Percentiles rank a stretch among this genome's conserved stretches.
phyloP scores from a whole-genome alignment of 2,113 vertebrate genomes.

The Rhynchomys soricoides region DNA sequence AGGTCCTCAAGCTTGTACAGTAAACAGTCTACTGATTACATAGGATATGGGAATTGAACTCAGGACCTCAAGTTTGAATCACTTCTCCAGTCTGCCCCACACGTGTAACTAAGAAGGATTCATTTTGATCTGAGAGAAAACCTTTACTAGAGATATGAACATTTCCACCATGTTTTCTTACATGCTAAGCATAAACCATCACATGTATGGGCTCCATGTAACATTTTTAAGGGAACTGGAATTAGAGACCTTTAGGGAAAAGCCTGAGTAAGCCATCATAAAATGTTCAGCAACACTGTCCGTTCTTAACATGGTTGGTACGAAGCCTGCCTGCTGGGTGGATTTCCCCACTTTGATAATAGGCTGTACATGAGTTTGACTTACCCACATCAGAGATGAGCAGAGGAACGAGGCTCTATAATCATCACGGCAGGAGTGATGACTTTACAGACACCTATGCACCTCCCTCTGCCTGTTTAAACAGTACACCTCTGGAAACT shows the following conservation, averaged over 20 bases:
- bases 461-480: background rate
- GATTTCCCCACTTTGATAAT: background rate
- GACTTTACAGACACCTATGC: background rate
- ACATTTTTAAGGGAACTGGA: background rate
- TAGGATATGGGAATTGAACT: background rate
- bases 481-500: background rate
- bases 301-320: background rate
- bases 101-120: background rate
- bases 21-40: background rate
- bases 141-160: background rate
- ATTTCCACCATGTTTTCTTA: background rate
- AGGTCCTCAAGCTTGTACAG: background rate
- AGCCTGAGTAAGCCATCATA: background rate
- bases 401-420: constrained; percentile 33
- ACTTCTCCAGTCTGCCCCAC: background rate
- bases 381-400: constrained; percentile 40
- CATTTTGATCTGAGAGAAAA: background rate
- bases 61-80: background rate
- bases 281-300: background rate
- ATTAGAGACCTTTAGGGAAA: background rate
- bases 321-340: background rate
- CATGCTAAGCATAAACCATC: background rate
- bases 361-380: constrained; percentile 41
- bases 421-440: background rate
- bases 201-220: background rate